These are phyloP conservation scores for Notolepis coatsorum DNA, from an alignment of 2,797 vertebrate genomes.

Conservation along the genomic window DNA sequence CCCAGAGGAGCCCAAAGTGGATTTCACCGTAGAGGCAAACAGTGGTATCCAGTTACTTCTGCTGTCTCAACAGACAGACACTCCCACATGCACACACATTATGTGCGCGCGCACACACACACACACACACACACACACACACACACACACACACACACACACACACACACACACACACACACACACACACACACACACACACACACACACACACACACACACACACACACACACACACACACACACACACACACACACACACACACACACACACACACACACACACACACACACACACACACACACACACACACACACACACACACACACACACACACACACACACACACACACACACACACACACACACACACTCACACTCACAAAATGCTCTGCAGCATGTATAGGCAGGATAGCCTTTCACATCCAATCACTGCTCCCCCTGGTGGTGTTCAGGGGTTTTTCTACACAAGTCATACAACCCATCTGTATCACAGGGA, in stretches of 20 bases:
- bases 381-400: neutral
- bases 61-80: neutral
- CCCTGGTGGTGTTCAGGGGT: constrained; percentile 54
- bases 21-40: constrained; percentile 24
- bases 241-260: neutral
- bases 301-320: constrained; percentile 1
- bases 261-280: neutral
- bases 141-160: neutral
- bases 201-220: constrained; percentile 4
- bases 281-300: neutral
- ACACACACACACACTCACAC: neutral
- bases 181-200: neutral
- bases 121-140: neutral
- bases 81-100: neutral
- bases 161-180: neutral
- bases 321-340: neutral
- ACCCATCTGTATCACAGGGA: too few species aligned
- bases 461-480: neutral
- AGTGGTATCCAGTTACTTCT: neutral
- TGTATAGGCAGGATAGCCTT: neutral
- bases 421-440: constrained; percentile 56
- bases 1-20: constrained; percentile 19
- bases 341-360: neutral
- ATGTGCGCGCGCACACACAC: neutral
- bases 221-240: neutral